These are phyloP conservation scores for Drepanosiphum platanoidis DNA, from an alignment of 2,888 invertebrate genomes.

Conservation along the genomic window DNA sequence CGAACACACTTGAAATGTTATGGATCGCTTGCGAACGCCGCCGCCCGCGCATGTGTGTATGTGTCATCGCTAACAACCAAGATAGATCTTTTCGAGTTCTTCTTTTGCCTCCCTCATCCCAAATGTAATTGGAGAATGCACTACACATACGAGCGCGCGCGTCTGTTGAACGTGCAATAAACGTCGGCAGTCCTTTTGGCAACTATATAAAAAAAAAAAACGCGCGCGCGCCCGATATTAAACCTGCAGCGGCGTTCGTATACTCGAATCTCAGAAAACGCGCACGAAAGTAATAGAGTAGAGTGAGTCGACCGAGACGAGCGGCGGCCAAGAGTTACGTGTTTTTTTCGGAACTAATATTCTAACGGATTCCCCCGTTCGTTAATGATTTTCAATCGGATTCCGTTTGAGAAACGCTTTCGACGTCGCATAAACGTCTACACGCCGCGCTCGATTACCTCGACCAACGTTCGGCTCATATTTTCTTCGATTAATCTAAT, in stretches of 20 bases:
- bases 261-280: neutral
- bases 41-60: neutral
- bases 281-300: neutral
- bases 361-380: too few species aligned
- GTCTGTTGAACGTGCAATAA: slow-evolving; percentile 41
- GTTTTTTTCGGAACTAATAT: too few species aligned
- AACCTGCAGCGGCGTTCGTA: slow-evolving; percentile 27
- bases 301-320: too few species aligned
- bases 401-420: too few species aligned
- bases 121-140: slow-evolving; percentile 59
- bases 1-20: slow-evolving; percentile 60
- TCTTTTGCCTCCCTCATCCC: slow-evolving; percentile 23
- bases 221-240: slow-evolving; percentile 15
- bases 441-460: too few species aligned
- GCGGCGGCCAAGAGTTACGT: neutral
- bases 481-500: too few species aligned
- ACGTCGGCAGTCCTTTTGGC: slow-evolving; percentile 44
- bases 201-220: slow-evolving; percentile 42
- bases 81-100: slow-evolving; percentile 43
- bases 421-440: too few species aligned
- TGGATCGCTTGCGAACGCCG: slow-evolving; percentile 59
- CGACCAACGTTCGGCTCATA: too few species aligned
- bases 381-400: too few species aligned
- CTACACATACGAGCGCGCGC: neutral
- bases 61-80: slow-evolving; percentile 61